Base-by-base conservation (phyloP, 2,888 invertebrate species). In the Apodemia hepburni region DNA sequence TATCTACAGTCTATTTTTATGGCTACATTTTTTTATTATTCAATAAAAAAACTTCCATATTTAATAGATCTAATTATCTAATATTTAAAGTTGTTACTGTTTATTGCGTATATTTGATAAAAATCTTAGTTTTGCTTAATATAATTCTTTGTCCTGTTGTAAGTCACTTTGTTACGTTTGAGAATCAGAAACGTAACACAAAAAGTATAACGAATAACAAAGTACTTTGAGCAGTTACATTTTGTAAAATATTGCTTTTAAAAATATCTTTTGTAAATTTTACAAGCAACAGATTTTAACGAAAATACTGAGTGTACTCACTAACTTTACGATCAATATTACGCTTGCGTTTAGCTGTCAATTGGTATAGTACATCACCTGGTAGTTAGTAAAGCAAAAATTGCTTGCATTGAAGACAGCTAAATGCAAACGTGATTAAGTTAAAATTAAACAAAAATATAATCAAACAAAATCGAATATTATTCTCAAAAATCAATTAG, bases 1-100 rank as follows among this genome's bases (percentile, higher is more conserved):
- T 80, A 84, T 74, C 85, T 87, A 87, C 84, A 85, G 80, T 87
- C 84, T 85, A 81, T 84, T 82, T 79, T 71, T 76, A 78, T 80
- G 77, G 75, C 85, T 86, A 84, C 78, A 74, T 66, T 69, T 72
- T 54, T 75, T 73, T 74, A 70, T 72, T 75, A 66, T 64, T 58
- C 63, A 63, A 65, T 65, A 65, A 68, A 65, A 61, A 58, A 61
- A 54, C 33, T 58, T 22, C 58, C 42, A 45, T 61, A 45, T 61
- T 57, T 57, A 57, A 58, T 61, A 58, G 61, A 61, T 61, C 45
- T 61, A 47, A 58, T 42, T 57, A 61, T 38, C 29, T 42, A 54
- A 54, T 54, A 54, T 54, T 54, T 54, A 15, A 54, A 54, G 54
- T 54, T 22, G 54, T 54, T 54, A 54, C 54, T 54, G n/a, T 58